phyloP scores from a whole-genome alignment of 1,140 invertebrate genomes.

The Paramacrobiotus metropolitanus region DNA sequence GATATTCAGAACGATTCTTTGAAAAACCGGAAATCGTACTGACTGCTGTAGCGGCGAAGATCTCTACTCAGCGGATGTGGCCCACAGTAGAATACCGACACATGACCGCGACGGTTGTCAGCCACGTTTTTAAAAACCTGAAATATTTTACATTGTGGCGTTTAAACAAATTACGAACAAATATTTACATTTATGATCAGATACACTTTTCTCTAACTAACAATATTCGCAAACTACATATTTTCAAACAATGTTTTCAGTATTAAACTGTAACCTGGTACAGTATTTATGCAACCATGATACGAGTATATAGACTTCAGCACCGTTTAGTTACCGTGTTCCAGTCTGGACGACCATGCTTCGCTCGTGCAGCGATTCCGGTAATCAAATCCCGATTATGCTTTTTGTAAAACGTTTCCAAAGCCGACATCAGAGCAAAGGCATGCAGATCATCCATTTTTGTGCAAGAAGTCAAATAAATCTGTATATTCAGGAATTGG shows the following conservation, averaged over 20 bases:
- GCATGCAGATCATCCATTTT: background rate
- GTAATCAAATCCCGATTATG: slow-evolving; percentile 77
- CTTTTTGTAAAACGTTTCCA: slow-evolving; percentile 32
- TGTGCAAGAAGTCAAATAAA: slow-evolving; percentile 54
- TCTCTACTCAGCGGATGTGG: slow-evolving; percentile 40
- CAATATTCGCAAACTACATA: no score
- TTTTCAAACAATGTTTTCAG: no score
- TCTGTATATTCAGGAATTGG: slow-evolving; percentile 81
- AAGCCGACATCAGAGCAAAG: slow-evolving; percentile 32
- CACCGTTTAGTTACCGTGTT: slow-evolving; percentile 44
- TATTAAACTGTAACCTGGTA: no score
- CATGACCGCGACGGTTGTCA: slow-evolving; percentile 62
- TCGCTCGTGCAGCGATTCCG: slow-evolving; percentile 69
- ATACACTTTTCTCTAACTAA: no score
- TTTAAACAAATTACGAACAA: slow-evolving; percentile 1
- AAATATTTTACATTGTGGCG: slow-evolving; percentile 1
- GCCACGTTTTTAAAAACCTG: slow-evolving; percentile 56
- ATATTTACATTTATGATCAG: background rate
- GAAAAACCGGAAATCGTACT: background rate
- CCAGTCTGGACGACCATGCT: slow-evolving; percentile 82
- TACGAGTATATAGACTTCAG: no score
- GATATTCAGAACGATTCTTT: background rate
- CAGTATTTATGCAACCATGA: no score
- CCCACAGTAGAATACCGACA: slow-evolving; percentile 87
- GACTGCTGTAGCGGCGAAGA: background rate